These are phyloP conservation scores for Pristionchus pacificus DNA, from an alignment of 1,140 invertebrate genomes.

Conservation along the genomic window DNA sequence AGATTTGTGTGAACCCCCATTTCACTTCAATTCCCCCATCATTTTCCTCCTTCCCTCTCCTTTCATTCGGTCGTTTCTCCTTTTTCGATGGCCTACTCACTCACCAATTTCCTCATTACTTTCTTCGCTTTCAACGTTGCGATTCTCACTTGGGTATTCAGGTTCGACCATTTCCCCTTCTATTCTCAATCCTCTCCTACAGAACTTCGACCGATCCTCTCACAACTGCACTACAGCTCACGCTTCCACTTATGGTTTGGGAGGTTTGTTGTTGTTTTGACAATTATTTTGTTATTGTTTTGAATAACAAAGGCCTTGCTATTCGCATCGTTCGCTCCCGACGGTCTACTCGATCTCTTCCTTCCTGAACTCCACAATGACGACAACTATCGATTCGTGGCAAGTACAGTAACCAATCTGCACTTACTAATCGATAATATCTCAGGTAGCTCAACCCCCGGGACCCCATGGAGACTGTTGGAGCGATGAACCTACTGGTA, in stretches of 20 bases:
- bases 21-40: no score
- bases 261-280: no score
- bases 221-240: neutral
- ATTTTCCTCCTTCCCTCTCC: conserved; percentile 15
- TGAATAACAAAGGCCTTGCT: no score
- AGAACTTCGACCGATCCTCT: neutral
- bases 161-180: no score
- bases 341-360: neutral
- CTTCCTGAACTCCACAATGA: neutral
- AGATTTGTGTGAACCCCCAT: no score
- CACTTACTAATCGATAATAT: neutral
- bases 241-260: neutral
- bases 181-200: no score
- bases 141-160: neutral
- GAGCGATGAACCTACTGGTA: no score
- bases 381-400: neutral
- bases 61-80: conserved; percentile 19
- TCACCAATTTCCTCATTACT: conserved; percentile 15
- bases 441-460: neutral
- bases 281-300: no score
- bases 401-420: neutral
- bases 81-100: no score
- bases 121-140: neutral
- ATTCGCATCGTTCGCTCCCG: neutral
- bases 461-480: neutral